Conservation (phyloP, 2,888 invertebrate genomes). For the Parnassius mnemosyne region DNA sequence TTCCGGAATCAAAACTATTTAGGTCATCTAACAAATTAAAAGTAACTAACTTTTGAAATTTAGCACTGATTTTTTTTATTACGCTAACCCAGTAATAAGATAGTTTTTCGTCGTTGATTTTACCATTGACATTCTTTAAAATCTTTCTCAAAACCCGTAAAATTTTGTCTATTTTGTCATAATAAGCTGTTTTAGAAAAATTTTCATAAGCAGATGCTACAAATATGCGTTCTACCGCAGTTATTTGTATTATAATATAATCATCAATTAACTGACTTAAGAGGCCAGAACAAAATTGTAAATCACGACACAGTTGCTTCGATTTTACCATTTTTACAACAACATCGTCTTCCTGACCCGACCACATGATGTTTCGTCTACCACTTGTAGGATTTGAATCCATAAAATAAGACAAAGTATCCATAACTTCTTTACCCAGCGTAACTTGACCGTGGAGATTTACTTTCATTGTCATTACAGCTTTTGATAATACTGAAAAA, state of each 20-base stretch:
- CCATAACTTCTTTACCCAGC: conserved; percentile 58
- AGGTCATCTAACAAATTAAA: conserved; percentile 39
- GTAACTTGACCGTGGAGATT: conserved; percentile 58
- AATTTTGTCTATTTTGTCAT: conserved; percentile 40
- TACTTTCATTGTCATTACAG: conserved; percentile 48
- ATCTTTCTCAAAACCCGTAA: conserved; percentile 43
- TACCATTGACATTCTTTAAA: conserved; percentile 39
- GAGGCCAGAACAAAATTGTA: conserved; percentile 45
- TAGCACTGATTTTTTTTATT: conserved; percentile 53
- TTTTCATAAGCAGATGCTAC: conserved; percentile 30
- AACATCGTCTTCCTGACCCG: conserved; percentile 33
- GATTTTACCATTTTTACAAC: conserved; percentile 42
- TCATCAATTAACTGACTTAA: conserved; percentile 46
- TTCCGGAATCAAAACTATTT: conserved; percentile 31
- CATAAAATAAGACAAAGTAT: conserved; percentile 46
- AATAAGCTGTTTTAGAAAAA: conserved; percentile 34
- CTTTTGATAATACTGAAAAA: conserved; percentile 41
- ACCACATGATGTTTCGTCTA: conserved; percentile 37
- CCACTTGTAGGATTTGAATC: conserved; percentile 25
- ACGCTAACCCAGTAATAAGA: conserved; percentile 47
- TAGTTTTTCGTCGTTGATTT: conserved; percentile 37
- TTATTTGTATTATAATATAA: conserved; percentile 47
- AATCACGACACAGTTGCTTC: conserved; percentile 45
- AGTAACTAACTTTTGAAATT: conserved; percentile 47
- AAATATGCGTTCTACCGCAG: conserved; percentile 45